Evolutionary conservation across 30 jellyfish, hydroid and myxozoan genomes (phyloP).

Genomic region (Sanderia malayensis): DNA sequence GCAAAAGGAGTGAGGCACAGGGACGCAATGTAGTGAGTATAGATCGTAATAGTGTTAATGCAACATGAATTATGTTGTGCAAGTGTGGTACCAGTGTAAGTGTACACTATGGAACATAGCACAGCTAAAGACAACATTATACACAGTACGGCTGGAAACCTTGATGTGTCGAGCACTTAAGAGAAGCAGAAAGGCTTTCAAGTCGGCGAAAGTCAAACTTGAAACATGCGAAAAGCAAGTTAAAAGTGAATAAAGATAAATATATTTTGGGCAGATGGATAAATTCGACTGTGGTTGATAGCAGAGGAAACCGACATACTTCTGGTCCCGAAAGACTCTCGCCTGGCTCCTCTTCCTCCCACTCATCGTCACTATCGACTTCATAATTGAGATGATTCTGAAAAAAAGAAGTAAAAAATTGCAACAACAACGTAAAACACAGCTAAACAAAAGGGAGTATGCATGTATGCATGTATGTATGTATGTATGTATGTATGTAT

Average conservation of each 20-base stretch:
- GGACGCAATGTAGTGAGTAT: too few relatives aligned
- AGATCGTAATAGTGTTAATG: too few relatives aligned
- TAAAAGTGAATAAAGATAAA: not conserved
- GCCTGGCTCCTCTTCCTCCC: slow-evolving; percentile 99
- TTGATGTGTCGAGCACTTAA: not conserved
- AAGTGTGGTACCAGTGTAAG: too few relatives aligned
- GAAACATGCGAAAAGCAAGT: not conserved
- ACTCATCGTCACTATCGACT: slow-evolving; percentile 98
- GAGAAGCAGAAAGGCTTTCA: not conserved
- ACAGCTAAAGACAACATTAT: too few relatives aligned
- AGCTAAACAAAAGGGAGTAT: too few relatives aligned
- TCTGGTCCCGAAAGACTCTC: slow-evolving; percentile 88
- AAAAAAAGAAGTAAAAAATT: not conserved
- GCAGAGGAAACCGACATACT: slow-evolving; percentile 8
- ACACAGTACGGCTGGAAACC: too few relatives aligned
- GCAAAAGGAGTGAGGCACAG: too few relatives aligned
- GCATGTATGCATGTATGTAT: too few relatives aligned
- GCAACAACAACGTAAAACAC: not conserved
- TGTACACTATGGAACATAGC: too few relatives aligned
- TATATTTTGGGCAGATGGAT: not conserved
- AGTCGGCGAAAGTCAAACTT: not conserved
- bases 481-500: too few relatives aligned
- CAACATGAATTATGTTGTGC: too few relatives aligned
- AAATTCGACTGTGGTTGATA: not conserved
- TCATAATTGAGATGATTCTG: slow-evolving; percentile 85